A percentile compares a stretch with the other conserved stretches of the same genome.
phyloP scores from a whole-genome alignment of 2,888 invertebrate genomes.

The Cantharis rufa region DNA sequence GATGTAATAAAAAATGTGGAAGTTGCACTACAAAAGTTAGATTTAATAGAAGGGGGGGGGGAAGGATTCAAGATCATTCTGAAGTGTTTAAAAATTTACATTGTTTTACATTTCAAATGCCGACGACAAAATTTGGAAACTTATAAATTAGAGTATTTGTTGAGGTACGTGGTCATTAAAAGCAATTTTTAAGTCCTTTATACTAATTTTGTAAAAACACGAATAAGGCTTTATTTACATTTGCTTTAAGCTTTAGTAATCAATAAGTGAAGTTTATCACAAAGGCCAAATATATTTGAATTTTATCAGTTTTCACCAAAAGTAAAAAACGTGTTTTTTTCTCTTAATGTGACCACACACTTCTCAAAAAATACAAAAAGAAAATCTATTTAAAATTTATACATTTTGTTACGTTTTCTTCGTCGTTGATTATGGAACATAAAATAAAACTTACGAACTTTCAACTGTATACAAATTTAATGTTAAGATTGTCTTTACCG shows the following conservation, averaged over 20 bases:
- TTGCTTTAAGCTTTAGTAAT: not conserved
- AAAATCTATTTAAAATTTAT: not conserved
- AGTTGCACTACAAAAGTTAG: not conserved
- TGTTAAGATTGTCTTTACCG: slow-evolving; percentile 40
- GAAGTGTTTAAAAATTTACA: not conserved
- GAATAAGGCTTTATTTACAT: not conserved
- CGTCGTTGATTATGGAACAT: not conserved
- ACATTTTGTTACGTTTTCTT: not conserved
- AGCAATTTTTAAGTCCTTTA: not conserved
- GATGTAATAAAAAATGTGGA: not conserved
- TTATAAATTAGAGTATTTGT: not conserved
- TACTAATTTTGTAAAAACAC: not conserved
- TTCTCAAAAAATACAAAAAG: not conserved
- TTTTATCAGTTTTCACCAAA: not conserved
- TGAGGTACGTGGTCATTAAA: not conserved
- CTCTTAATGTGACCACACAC: not conserved
- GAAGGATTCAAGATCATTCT: not conserved
- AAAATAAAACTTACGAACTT: slow-evolving; percentile 29
- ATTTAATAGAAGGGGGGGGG: not conserved
- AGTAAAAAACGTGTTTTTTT: not conserved
- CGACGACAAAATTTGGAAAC: not conserved
- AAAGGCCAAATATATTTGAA: not conserved
- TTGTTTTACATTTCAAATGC: not conserved
- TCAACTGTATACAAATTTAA: slow-evolving; percentile 28
- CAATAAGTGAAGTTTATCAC: not conserved